Conservation (phyloP, 2,797 vertebrate species). For the Tympanoctomys barrerae region DNA sequence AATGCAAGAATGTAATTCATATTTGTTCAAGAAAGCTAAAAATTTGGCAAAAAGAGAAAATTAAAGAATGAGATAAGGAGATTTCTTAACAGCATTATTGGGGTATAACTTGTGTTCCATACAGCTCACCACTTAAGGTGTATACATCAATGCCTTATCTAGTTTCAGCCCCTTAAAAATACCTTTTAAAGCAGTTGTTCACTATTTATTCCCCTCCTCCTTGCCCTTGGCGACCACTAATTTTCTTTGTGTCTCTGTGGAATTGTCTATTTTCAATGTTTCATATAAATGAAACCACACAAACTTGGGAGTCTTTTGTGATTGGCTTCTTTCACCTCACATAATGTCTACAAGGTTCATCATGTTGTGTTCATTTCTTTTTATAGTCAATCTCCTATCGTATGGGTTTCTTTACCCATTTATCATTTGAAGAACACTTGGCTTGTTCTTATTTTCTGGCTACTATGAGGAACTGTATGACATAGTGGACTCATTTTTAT, state of each 20-base stretch:
- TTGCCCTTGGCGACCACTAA: background rate
- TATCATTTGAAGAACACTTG: background rate
- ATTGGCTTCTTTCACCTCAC: background rate
- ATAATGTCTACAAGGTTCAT: background rate
- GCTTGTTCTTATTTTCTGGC: background rate
- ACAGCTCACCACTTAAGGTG: background rate
- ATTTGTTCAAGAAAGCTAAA: slow-evolving; percentile 15
- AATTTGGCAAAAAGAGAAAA: background rate
- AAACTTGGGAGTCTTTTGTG: background rate
- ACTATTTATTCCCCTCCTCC: background rate
- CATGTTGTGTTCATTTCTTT: background rate
- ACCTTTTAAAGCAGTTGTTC: background rate
- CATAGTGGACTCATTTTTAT: background rate
- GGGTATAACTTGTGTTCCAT: background rate
- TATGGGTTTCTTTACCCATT: background rate
- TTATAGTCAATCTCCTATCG: background rate
- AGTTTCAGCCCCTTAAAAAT: background rate
- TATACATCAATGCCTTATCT: background rate
- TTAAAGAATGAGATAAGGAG: background rate
- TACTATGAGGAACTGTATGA: background rate
- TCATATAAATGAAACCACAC: background rate
- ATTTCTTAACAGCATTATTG: background rate
- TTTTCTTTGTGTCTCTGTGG: background rate
- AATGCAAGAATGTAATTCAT: background rate
- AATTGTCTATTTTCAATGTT: background rate